Evolutionary conservation across 1,140 invertebrate species (phyloP).

Genomic region (Drosophila guanche): DNA sequence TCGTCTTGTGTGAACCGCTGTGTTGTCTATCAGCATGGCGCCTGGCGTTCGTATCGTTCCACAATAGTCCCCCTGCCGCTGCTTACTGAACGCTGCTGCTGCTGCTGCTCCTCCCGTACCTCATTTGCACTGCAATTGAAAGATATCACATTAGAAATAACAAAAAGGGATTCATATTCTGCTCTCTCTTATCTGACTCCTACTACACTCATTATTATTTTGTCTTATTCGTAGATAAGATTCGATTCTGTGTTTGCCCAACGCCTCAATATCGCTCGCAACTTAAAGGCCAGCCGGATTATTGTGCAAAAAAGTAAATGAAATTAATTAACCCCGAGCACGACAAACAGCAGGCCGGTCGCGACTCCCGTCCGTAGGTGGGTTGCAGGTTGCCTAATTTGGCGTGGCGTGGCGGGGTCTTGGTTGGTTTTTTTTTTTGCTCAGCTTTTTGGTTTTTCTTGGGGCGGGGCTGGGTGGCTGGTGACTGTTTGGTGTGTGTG

Average conservation of each 20-base stretch:
- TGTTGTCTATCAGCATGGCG: slow-evolving; percentile 69
- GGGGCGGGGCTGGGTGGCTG: slow-evolving; percentile 41
- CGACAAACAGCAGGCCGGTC: slow-evolving; percentile 36
- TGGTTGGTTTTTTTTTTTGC: slow-evolving; percentile 17
- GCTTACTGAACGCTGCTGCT: slow-evolving; percentile 22
- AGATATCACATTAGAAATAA: too few species aligned
- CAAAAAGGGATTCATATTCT: too few species aligned
- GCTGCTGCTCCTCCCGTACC: not conserved
- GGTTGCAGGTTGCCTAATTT: slow-evolving; percentile 50
- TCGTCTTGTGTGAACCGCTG: slow-evolving; percentile 44
- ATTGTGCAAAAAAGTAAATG: slow-evolving; percentile 52
- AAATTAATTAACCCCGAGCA: slow-evolving; percentile 71
- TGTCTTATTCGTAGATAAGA: slow-evolving; percentile 45
- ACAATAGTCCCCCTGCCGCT: slow-evolving; percentile 55
- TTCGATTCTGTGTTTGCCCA: slow-evolving; percentile 60
- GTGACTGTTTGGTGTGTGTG: slow-evolving; percentile 14
- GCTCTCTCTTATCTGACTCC: slow-evolving; percentile 27
- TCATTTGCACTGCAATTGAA: too few species aligned
- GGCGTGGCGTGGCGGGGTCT: slow-evolving; percentile 39
- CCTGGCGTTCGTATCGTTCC: slow-evolving; percentile 61
- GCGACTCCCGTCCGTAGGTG: not conserved
- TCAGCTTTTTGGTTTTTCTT: slow-evolving; percentile 6
- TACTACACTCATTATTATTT: too few species aligned
- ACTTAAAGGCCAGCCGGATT: slow-evolving; percentile 60
- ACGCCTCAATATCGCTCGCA: slow-evolving; percentile 32